phyloP scores from a whole-genome alignment of 2,113 vertebrate genomes.

The Psittacula cyanocephala region DNA sequence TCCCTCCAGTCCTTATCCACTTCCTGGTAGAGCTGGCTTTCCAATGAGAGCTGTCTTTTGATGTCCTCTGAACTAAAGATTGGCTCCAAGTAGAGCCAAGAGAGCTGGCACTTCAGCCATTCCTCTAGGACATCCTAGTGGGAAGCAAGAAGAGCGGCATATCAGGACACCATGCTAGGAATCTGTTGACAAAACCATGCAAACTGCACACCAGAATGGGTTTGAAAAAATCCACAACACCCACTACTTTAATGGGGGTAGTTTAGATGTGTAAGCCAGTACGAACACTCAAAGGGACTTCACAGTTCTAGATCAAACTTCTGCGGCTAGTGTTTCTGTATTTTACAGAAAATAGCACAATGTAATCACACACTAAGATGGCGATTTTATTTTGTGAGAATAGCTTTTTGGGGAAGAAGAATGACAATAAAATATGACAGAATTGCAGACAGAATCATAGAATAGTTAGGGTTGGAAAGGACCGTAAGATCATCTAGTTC shows the following conservation, averaged over 20 bases:
- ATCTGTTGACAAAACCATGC: not conserved
- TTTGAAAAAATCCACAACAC: not conserved
- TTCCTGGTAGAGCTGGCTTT: slow-evolving; percentile 83
- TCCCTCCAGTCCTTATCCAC: slow-evolving; percentile 85
- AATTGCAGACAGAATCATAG: not conserved
- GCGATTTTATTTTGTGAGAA: not conserved
- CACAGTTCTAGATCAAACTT: not conserved
- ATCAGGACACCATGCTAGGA: not conserved
- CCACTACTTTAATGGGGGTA: not conserved
- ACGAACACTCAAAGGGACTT: not conserved
- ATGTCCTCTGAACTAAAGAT: slow-evolving; percentile 94
- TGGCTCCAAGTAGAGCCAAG: slow-evolving; percentile 92
- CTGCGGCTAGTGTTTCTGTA: not conserved
- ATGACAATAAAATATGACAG: not conserved
- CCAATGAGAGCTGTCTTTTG: slow-evolving; percentile 84
- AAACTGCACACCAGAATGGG: not conserved
- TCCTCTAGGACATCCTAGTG: slow-evolving; percentile 89
- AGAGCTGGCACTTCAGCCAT: slow-evolving; percentile 88
- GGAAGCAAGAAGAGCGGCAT: not conserved
- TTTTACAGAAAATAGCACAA: not conserved
- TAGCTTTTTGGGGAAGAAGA: not conserved
- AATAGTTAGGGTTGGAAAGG: no score
- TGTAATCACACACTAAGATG: not conserved
- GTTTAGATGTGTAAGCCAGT: not conserved
- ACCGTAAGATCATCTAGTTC: no score